Conservation (phyloP, 2,113 vertebrate species). For the Galbula dea region DNA sequence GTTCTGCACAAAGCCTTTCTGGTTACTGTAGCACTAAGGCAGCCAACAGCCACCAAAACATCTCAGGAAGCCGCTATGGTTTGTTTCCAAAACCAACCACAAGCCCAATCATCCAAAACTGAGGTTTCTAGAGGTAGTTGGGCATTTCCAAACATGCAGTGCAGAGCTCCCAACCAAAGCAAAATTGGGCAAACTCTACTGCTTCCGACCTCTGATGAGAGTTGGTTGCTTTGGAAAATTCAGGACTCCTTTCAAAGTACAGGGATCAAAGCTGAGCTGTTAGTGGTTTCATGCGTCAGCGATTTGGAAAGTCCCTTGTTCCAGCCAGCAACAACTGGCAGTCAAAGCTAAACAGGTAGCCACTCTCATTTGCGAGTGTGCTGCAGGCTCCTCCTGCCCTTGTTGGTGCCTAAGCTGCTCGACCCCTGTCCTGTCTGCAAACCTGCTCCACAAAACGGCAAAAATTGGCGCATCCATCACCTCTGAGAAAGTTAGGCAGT, state of each 20-base stretch:
- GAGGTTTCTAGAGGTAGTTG: neutral
- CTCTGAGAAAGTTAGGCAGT: neutral
- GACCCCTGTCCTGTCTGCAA: neutral
- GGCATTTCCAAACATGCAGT: neutral
- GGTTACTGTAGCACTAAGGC: neutral
- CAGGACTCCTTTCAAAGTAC: neutral
- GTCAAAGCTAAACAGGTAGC: neutral
- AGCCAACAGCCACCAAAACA: neutral
- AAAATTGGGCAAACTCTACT: accelerated
- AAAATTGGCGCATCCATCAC: neutral
- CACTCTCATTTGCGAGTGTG: accelerated
- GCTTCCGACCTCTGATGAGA: neutral
- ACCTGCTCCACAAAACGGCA: neutral
- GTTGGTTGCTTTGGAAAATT: neutral
- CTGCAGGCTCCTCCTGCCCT: neutral
- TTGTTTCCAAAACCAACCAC: neutral
- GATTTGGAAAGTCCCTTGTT: neutral
- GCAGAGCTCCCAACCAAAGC: neutral
- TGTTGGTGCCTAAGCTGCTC: accelerated
- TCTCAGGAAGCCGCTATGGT: neutral
- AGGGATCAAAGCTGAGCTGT: neutral
- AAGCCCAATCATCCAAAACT: neutral
- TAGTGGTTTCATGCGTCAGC: slow-evolving; percentile 6
- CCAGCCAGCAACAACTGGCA: neutral
- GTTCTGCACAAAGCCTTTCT: neutral